Percentiles rank a stretch among this genome's conserved stretches.
Conservation (phyloP, 2,113 vertebrate genomes). For the Myxocyprinus asiaticus region DNA sequence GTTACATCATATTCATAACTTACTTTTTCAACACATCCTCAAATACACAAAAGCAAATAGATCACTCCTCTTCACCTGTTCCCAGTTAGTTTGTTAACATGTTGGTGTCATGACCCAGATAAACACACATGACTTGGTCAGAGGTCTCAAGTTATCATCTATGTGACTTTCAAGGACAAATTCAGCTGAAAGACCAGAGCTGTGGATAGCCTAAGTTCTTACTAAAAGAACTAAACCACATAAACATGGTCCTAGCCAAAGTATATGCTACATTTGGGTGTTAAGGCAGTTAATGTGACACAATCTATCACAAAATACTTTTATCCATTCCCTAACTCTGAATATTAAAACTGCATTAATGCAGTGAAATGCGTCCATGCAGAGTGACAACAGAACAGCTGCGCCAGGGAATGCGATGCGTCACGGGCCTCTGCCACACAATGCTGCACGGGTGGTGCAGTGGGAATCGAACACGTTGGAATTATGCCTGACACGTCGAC, state of each 20-base stretch:
- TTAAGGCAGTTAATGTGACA: slow-evolving; percentile 8
- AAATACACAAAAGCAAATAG: slow-evolving; percentile 11
- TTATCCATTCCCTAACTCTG: slow-evolving; percentile 5
- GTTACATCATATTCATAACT: background rate
- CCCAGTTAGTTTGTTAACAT: slow-evolving; percentile 6
- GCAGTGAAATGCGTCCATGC: background rate
- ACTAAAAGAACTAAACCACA: background rate
- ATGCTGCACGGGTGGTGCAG: slow-evolving; percentile 45
- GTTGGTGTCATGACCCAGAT: slow-evolving; percentile 28
- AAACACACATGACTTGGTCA: slow-evolving; percentile 11
- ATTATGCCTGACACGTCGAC: slow-evolving; percentile 57
- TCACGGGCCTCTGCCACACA: slow-evolving; percentile 37
- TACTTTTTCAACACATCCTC: slow-evolving; percentile 35
- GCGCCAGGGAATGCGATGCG: slow-evolving; percentile 64
- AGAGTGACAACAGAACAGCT: slow-evolving; percentile 37
- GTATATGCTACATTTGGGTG: slow-evolving; percentile 14
- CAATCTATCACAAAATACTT: slow-evolving; percentile 55
- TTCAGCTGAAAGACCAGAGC: background rate
- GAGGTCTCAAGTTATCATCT: slow-evolving; percentile 55
- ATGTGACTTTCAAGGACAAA: slow-evolving; percentile 17
- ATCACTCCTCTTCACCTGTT: slow-evolving; percentile 14
- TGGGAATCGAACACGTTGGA: slow-evolving; percentile 37
- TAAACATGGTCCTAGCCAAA: background rate
- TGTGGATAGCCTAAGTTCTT: background rate
- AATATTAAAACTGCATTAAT: slow-evolving; percentile 19